These are phyloP conservation scores for Pachyseris speciosa DNA, from an alignment of 64 coral and sea anemone species.

Conservation along the genomic window DNA sequence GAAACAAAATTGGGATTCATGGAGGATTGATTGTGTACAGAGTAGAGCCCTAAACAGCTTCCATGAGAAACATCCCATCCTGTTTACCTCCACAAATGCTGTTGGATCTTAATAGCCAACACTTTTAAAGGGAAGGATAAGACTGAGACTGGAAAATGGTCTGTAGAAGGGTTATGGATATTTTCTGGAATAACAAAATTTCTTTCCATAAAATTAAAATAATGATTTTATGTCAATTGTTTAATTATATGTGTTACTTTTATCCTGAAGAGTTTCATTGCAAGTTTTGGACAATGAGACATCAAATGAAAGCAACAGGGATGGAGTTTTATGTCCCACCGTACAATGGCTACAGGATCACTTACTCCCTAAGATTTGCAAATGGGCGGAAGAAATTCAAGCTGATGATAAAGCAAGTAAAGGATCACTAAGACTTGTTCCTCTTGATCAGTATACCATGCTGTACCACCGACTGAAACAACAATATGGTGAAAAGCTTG, in stretches of 20 bases:
- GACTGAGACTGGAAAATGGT: no score
- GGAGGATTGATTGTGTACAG: no score
- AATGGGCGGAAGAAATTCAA: slow-evolving; percentile 79
- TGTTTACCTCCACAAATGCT: no score
- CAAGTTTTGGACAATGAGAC: background rate
- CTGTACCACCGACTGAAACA: slow-evolving; percentile 86
- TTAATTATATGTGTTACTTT: background rate
- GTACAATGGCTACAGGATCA: slow-evolving; percentile 78
- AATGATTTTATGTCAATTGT: background rate
- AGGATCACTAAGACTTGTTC: slow-evolving; percentile 79
- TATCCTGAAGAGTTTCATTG: slow-evolving; percentile 33
- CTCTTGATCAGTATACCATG: slow-evolving; percentile 80
- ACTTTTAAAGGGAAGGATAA: no score
- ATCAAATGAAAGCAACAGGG: background rate
- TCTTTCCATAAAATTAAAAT: background rate
- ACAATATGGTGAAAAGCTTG: slow-evolving; percentile 84
- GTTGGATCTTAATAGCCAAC: no score
- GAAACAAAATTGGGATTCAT: no score
- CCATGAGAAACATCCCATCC: no score
- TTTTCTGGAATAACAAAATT: no score
- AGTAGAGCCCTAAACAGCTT: no score
- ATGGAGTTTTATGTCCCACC: slow-evolving; percentile 84
- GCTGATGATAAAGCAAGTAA: background rate
- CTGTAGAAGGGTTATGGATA: no score
- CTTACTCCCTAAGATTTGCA: slow-evolving; percentile 84